Conservation (phyloP, 2,797 vertebrate genomes). For the Lagocephalus sceleratus region DNA sequence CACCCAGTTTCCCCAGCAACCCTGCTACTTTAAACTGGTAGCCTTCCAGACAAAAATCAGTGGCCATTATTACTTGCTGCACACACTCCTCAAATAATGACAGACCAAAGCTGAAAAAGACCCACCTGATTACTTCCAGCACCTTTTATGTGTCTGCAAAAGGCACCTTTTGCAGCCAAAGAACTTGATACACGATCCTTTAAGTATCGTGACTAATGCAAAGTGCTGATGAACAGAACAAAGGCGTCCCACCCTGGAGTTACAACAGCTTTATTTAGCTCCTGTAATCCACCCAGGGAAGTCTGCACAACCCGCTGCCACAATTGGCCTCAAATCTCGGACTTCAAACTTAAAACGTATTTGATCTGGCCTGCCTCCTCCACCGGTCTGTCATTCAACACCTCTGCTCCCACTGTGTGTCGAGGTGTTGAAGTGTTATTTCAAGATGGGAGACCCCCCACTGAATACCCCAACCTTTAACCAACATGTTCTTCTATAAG, state of each 20-base stretch:
- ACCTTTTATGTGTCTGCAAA: constrained; percentile 49
- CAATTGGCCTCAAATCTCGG: constrained; percentile 47
- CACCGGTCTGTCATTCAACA: constrained; percentile 37
- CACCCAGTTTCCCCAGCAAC: constrained; percentile 23
- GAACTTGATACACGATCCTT: constrained; percentile 34
- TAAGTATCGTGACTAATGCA: constrained; percentile 44
- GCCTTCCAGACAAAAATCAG: constrained; percentile 16
- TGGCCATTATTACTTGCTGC: constrained; percentile 28
- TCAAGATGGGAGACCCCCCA: constrained; percentile 52
- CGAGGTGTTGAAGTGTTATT: constrained; percentile 49
- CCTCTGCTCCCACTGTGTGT: constrained; percentile 28
- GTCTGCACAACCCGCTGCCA: constrained; percentile 13
- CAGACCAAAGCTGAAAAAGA: constrained; percentile 36
- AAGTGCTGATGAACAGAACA: constrained; percentile 54
- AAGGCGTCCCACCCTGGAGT: constrained; percentile 44
- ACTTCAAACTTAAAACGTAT: constrained; percentile 35
- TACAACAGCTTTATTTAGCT: constrained; percentile 52
- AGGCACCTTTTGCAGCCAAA: constrained; percentile 41
- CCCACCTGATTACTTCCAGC: constrained; percentile 38
- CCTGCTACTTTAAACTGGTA: constrained; percentile 17
- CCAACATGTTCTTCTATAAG: constrained; percentile 19
- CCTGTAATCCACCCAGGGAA: constrained; percentile 49
- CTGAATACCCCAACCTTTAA: constrained; percentile 25
- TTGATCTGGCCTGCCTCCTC: constrained; percentile 33
- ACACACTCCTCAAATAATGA: constrained; percentile 58